Evolutionary conservation across 1,140 invertebrate genomes (phyloP).

Genomic region (Papilio glaucus): DNA sequence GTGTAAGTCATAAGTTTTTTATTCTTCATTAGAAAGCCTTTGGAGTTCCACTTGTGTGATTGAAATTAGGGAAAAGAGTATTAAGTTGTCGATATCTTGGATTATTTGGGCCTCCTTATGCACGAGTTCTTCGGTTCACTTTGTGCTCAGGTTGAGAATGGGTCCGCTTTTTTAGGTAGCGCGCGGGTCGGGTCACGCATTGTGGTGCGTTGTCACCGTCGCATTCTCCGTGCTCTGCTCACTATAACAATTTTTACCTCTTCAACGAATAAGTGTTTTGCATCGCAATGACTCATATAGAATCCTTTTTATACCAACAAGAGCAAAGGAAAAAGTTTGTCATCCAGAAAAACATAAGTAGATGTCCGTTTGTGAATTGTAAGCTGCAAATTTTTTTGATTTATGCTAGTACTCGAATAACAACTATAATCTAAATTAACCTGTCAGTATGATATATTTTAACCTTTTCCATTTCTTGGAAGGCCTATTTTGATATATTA

Average conservation of each 20-base stretch:
- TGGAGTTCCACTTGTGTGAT: too few relatives aligned
- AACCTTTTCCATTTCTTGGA: too few relatives aligned
- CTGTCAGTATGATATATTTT: too few relatives aligned
- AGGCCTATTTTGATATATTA: too few relatives aligned
- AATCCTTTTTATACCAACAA: neutral
- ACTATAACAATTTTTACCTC: constrained; percentile 13
- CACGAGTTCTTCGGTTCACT: neutral
- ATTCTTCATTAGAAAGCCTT: too few relatives aligned
- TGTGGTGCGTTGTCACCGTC: constrained; percentile 4
- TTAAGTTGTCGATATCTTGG: neutral
- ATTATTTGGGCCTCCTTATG: neutral
- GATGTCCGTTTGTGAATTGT: too few relatives aligned
- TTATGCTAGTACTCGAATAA: too few relatives aligned
- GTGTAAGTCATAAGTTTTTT: too few relatives aligned
- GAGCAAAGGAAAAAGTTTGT: neutral
- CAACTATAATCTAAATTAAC: too few relatives aligned
- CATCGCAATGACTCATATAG: neutral
- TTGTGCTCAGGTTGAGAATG: constrained; percentile 27
- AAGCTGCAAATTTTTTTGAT: too few relatives aligned
- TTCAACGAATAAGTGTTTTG: constrained; percentile 5
- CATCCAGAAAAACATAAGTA: neutral
- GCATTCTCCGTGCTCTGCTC: neutral
- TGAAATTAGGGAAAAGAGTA: too few relatives aligned
- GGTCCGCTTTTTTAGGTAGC: constrained; percentile 39
- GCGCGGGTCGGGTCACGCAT: constrained; percentile 41